Evolutionary conservation across 2,113 vertebrate genomes (phyloP), one percentile per base, ranked within the genome.

Genomic region (Leucopternis melanops): DNA sequence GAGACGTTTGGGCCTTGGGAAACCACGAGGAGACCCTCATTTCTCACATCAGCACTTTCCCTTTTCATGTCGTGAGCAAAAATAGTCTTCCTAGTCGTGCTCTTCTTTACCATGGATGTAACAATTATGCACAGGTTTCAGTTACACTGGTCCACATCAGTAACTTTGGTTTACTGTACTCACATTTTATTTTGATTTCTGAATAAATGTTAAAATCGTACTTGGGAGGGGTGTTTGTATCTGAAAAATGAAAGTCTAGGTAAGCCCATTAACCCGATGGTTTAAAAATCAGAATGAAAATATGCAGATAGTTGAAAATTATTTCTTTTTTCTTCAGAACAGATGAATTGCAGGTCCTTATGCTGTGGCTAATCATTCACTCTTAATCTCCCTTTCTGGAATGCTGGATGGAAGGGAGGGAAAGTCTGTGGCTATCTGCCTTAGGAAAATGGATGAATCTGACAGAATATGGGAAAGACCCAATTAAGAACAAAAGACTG

Each of bases 141-240:
- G 55, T 59, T 63, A 67, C 25, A 67, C 34, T 67, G 63, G 42
- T 49, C 47, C 36, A 62, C 26, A 36, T 16, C 26, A 11, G 40
- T 65, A 77, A 31, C 47, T 92, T 82, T 58, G 40, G 6, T 49
- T 86, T 88, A 40, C 26, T 25, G n/a, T 81, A 32, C 12, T 72
- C 22, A 54, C 23, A 23, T 81, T 81, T 54, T 89, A 82, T 72
- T 94, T 95, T 80, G 45, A 80, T 91, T 90, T 95, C 58, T 91
- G 62, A 70, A 73, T 75, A 92, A 78, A 66, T 66, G 49, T 22
- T 15, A 66, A 91, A 87, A 77, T 66, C 50, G 12, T 63, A 34
- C 32, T 73, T 75, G 50, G 42, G 49, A 94, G 44, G 34, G 26
- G 34, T 82, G 50, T 71, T 94, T 89, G 11, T 73, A 49, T 25